Conservation (phyloP, 23 tunicate genomes). For the Ascidia mentula region DNA sequence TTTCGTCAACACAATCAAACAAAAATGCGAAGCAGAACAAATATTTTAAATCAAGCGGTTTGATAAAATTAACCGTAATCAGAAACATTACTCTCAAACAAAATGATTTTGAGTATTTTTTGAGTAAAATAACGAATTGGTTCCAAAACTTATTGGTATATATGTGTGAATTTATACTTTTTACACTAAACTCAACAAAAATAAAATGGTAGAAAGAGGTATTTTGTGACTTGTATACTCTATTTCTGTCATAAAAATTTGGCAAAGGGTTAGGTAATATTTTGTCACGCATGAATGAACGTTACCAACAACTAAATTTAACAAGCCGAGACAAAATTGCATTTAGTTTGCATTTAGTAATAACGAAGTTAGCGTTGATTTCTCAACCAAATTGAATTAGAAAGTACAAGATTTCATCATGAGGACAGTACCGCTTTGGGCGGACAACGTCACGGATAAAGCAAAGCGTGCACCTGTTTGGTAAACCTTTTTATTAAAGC, state of each 20-base stretch:
- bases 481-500: not conserved
- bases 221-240: too few relatives aligned
- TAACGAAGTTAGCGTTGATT: not conserved
- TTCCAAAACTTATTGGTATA: too few relatives aligned
- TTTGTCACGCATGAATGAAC: conserved; percentile 34
- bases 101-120: too few relatives aligned
- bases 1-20: too few relatives aligned
- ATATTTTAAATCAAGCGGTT: conserved; percentile 1
- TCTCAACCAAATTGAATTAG: not conserved
- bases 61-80: not conserved
- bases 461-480: not conserved
- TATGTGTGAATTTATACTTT: too few relatives aligned
- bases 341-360: not conserved
- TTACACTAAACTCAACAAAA: too few relatives aligned
- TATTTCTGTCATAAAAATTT: not conserved
- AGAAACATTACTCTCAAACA: too few relatives aligned
- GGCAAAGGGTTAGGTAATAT: not conserved
- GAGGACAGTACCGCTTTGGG: conserved; percentile 78
- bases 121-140: too few relatives aligned
- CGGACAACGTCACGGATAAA: conserved; percentile 68
- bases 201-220: too few relatives aligned
- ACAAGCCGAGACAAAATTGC: not conserved
- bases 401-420: conserved; percentile 14
- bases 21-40: too few relatives aligned
- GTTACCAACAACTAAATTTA: conserved; percentile 43